Percentiles rank a stretch among this genome's conserved stretches.
phyloP scores from a whole-genome alignment of 2,888 invertebrate genomes.

The Fissipunctia ypsillon region DNA sequence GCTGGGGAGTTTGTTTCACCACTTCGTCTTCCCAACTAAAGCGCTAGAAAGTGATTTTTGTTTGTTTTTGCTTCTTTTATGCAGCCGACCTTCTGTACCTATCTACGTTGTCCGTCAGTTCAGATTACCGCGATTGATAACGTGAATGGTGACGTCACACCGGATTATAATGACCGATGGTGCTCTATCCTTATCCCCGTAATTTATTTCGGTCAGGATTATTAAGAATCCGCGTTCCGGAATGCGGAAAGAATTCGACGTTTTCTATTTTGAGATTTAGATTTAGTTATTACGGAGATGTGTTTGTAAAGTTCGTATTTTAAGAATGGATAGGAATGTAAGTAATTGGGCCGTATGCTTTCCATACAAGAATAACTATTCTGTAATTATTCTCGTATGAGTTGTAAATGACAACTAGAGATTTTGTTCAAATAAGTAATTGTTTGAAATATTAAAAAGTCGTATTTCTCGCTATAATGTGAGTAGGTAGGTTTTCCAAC shows the following conservation, averaged over 20 bases:
- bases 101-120: constrained; percentile 11
- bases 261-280: constrained; percentile 42
- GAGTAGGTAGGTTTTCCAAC: neutral
- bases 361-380: neutral
- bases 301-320: neutral
- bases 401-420: neutral
- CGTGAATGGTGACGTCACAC: constrained; percentile 57
- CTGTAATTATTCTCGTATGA: neutral
- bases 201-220: constrained; percentile 64
- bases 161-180: constrained; percentile 68
- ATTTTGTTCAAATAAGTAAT: neutral
- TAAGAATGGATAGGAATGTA: neutral
- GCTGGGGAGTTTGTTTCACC: neutral
- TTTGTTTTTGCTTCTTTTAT: neutral
- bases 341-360: neutral
- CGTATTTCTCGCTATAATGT: neutral
- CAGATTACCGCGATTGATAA: constrained; percentile 60
- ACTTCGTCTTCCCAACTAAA: neutral
- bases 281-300: constrained; percentile 27
- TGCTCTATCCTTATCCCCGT: constrained; percentile 53
- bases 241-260: constrained; percentile 46
- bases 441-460: neutral
- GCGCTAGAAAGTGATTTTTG: neutral
- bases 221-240: constrained; percentile 43
- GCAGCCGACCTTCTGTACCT: constrained; percentile 5